These are phyloP conservation scores for Acropora tenuis DNA, from an alignment of 64 coral and sea anemone genomes.

Conservation along the genomic window DNA sequence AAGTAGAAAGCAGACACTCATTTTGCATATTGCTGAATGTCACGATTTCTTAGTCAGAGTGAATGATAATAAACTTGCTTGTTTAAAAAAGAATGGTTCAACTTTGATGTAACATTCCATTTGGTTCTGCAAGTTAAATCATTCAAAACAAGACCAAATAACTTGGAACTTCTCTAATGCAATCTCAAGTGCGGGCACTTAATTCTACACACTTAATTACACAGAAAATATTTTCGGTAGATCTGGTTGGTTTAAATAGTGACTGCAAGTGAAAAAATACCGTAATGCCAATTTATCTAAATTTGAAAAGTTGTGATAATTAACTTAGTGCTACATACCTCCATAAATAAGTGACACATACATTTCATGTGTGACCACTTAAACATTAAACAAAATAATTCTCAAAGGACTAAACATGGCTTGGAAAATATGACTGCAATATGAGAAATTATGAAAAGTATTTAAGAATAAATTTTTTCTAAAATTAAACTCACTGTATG, in stretches of 20 bases:
- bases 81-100: neutral
- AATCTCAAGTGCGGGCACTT: neutral
- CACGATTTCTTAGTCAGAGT: neutral
- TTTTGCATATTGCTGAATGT: neutral
- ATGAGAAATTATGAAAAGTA: neutral
- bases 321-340: neutral
- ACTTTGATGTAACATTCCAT: neutral
- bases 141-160: neutral
- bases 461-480: neutral
- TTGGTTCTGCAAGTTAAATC: neutral
- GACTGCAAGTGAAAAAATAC: neutral
- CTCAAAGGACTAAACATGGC: neutral
- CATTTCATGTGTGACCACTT: neutral
- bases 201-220: neutral
- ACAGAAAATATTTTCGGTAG: neutral
- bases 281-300: neutral
- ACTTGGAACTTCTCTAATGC: neutral
- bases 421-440: neutral
- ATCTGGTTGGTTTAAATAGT: neutral
- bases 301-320: neutral
- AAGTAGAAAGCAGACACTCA: too few relatives aligned
- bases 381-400: slow-evolving; percentile 3
- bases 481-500: neutral
- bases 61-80: too few relatives aligned
- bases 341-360: neutral